phyloP scores from a whole-genome alignment of 2,797 vertebrate genomes.

The Garrulus glandarius region DNA sequence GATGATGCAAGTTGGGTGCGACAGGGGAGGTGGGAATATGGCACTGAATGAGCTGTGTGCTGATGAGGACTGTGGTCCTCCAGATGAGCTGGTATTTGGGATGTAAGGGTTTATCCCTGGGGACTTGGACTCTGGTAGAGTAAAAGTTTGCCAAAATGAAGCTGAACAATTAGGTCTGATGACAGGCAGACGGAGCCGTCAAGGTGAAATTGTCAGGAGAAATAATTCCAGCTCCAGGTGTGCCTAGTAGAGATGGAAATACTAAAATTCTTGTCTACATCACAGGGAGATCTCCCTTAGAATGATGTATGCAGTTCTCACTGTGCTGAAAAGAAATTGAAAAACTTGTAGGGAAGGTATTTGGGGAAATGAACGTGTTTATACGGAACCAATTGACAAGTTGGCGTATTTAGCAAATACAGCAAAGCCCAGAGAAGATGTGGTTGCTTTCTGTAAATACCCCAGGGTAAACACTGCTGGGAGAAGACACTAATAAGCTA shows the following conservation, averaged over 20 bases:
- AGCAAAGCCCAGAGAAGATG: background rate
- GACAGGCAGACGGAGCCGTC: background rate
- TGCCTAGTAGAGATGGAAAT: background rate
- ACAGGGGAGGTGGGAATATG: background rate
- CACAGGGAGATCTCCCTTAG: background rate
- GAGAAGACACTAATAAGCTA: conserved; percentile 34
- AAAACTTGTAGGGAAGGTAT: background rate
- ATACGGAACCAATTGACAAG: background rate
- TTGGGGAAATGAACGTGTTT: background rate
- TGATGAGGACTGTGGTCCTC: background rate
- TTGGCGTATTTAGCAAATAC: background rate
- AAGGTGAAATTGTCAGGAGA: background rate
- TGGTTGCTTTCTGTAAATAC: conserved; percentile 25
- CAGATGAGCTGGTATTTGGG: background rate
- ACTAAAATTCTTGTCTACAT: background rate
- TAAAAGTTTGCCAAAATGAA: background rate
- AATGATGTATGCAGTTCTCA: background rate
- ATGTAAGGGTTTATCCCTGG: background rate
- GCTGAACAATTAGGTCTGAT: background rate
- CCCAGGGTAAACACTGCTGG: background rate
- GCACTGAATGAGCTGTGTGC: background rate
- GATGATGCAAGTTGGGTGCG: background rate
- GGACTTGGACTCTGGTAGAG: background rate
- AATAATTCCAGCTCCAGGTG: background rate
- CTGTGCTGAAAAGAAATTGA: background rate